Conservation (phyloP, 2,797 vertebrate species). For the Acanthiza pusilla region DNA sequence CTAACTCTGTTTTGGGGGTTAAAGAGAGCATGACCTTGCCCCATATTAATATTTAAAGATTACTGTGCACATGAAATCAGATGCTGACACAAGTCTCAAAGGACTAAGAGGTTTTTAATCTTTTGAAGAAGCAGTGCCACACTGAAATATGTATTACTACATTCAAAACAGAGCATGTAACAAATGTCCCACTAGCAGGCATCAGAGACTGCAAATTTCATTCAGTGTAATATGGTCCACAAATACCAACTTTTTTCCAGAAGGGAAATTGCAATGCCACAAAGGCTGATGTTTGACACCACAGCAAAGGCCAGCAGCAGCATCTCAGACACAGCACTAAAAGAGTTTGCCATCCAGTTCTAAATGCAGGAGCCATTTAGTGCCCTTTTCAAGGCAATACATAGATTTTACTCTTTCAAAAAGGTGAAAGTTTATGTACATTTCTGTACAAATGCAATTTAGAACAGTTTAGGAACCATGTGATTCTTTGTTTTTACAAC, state of each 20-base stretch:
- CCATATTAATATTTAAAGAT: conserved; percentile 64
- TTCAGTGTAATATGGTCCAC: conserved; percentile 23
- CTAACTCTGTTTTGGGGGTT: conserved; percentile 52
- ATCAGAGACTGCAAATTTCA: conserved; percentile 63
- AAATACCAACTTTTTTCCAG: conserved; percentile 31
- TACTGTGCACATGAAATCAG: conserved; percentile 61
- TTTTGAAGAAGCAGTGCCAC: conserved; percentile 57
- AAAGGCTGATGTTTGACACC: conserved; percentile 42
- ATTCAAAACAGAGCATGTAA: conserved; percentile 47
- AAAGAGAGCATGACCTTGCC: conserved; percentile 57
- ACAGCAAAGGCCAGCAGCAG: conserved; percentile 49
- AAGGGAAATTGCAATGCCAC: conserved; percentile 38
- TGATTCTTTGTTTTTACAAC: background rate
- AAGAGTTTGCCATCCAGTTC: conserved; percentile 2
- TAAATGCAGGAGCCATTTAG: conserved; percentile 22
- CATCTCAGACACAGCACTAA: conserved; percentile 18
- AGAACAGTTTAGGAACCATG: background rate
- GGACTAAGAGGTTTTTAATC: conserved; percentile 66
- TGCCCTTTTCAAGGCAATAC: conserved; percentile 55
- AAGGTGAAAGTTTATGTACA: conserved; percentile 36
- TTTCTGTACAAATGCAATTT: conserved; percentile 31
- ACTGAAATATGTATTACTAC: conserved; percentile 59
- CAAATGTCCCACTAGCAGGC: conserved; percentile 59
- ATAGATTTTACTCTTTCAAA: conserved; percentile 28
- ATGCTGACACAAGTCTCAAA: conserved; percentile 72